phyloP scores from a whole-genome alignment of 2,113 vertebrate genomes.

The Pachypanchax playfairii region DNA sequence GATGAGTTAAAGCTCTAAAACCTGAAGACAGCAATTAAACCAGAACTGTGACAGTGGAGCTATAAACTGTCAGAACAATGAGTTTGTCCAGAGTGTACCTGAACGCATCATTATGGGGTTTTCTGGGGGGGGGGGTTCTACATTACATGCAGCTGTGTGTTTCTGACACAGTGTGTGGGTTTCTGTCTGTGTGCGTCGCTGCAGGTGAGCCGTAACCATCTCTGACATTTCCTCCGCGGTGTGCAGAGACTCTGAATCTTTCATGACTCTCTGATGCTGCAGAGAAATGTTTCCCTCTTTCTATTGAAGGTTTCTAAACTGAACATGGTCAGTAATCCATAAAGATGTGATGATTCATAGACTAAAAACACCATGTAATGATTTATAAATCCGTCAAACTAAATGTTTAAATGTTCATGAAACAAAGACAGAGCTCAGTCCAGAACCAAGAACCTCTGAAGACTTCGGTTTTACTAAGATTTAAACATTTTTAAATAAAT shows the following conservation, averaged over 20 bases:
- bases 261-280: slow-evolving; percentile 26
- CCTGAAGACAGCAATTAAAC: slow-evolving; percentile 57
- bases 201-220: slow-evolving; percentile 11
- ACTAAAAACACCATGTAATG: too few relatives aligned
- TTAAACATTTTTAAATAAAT: too few relatives aligned
- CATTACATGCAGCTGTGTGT: slow-evolving; percentile 21
- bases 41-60: slow-evolving; percentile 55
- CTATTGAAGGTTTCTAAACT: too few relatives aligned
- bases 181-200: slow-evolving; percentile 18
- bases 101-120: slow-evolving; percentile 4
- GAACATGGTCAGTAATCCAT: too few relatives aligned
- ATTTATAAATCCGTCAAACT: too few relatives aligned
- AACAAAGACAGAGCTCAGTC: too few relatives aligned
- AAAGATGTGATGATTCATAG: too few relatives aligned
- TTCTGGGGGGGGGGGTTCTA: slow-evolving; percentile 19
- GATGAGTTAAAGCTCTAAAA: slow-evolving; percentile 39
- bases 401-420: too few relatives aligned
- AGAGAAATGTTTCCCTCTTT: not conserved
- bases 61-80: slow-evolving; percentile 49
- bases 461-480: too few relatives aligned
- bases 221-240: slow-evolving; percentile 20
- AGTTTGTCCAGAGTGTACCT: slow-evolving; percentile 36
- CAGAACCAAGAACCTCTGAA: too few relatives aligned
- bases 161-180: slow-evolving; percentile 23
- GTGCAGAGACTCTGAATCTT: slow-evolving; percentile 45